Evolutionary conservation across 2,113 vertebrate genomes (phyloP).

Genomic region (Hyaena hyaena): DNA sequence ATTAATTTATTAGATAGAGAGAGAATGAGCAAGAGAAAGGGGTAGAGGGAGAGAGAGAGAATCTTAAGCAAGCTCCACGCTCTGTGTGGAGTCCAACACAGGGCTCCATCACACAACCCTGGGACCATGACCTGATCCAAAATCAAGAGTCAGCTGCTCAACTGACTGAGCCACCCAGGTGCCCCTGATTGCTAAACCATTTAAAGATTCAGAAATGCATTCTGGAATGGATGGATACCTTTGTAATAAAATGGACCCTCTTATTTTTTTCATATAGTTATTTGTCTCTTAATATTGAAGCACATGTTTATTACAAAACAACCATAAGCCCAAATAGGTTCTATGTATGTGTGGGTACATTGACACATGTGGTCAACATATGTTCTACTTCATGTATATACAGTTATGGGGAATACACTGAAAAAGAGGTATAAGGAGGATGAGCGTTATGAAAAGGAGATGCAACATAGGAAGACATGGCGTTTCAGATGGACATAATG

Average conservation of each 20-base stretch:
- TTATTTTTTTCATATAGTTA: not conserved
- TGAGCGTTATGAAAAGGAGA: not conserved
- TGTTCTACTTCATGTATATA: not conserved
- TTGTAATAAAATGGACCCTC: not conserved
- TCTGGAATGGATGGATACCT: not conserved
- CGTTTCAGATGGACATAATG: not conserved
- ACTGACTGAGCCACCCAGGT: too few relatives aligned
- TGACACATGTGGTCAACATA: not conserved
- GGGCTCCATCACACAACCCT: too few relatives aligned
- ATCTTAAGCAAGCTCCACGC: too few relatives aligned
- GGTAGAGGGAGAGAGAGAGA: too few relatives aligned
- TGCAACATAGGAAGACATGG: not conserved
- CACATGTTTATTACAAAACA: not conserved
- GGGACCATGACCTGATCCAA: too few relatives aligned
- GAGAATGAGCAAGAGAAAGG: too few relatives aligned
- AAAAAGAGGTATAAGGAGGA: not conserved
- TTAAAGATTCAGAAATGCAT: not conserved
- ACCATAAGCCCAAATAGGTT: rapidly evolving
- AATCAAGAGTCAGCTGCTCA: too few relatives aligned
- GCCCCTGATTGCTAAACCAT: not conserved
- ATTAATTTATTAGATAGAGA: too few relatives aligned
- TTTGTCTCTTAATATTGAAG: not conserved
- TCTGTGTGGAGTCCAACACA: too few relatives aligned
- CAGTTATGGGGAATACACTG: not conserved
- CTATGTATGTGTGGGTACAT: rapidly evolving